Evolutionary conservation across 2,888 invertebrate species (phyloP).

Genomic region (Platycnemis pennipes): DNA sequence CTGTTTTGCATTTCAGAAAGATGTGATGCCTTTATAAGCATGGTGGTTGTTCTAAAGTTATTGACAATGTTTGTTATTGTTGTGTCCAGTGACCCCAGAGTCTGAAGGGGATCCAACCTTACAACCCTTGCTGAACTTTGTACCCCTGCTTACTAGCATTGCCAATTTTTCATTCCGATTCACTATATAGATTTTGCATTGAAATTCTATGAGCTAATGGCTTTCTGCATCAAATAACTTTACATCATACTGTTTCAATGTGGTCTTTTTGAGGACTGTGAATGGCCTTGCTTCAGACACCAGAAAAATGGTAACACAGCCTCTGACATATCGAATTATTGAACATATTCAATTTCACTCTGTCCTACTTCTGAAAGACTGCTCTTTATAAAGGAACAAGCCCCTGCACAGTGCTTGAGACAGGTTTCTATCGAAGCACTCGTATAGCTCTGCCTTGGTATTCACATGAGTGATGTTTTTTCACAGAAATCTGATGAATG

Average conservation of each 20-base stretch:
- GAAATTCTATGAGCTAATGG: neutral
- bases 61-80: slow-evolving; percentile 1
- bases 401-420: slow-evolving; percentile 21
- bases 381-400: neutral
- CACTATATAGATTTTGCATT: neutral
- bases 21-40: neutral
- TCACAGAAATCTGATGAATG: neutral
- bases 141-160: neutral
- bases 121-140: neutral
- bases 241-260: neutral
- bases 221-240: neutral
- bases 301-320: neutral
- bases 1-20: neutral
- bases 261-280: neutral
- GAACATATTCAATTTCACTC: neutral
- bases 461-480: neutral
- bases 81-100: neutral
- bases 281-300: neutral
- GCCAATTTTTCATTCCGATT: neutral
- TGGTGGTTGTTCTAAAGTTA: slow-evolving; percentile 22
- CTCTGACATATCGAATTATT: neutral
- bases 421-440: slow-evolving; percentile 22
- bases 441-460: neutral
- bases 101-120: neutral
- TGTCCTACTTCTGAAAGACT: neutral